Percentiles rank a stretch among this genome's conserved stretches.
phyloP scores from a whole-genome alignment of 2,797 vertebrate genomes.

The Fistularia tabacaria region DNA sequence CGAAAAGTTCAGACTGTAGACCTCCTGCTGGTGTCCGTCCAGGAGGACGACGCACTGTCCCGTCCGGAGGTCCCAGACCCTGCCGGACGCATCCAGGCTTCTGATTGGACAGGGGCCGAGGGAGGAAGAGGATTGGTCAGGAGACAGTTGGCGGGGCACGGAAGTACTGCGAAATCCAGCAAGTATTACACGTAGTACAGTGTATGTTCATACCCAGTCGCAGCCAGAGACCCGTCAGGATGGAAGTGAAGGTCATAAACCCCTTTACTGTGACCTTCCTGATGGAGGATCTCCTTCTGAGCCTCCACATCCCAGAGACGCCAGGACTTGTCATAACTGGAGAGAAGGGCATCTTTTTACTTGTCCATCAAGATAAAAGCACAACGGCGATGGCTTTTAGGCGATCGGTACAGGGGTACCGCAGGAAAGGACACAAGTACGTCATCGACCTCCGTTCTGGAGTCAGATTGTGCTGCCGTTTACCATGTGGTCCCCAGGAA shows the following conservation, averaged over 20 bases:
- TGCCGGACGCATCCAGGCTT: constrained; percentile 90
- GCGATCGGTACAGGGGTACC: no score
- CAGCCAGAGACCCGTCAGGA: constrained; percentile 86
- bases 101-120: constrained; percentile 55
- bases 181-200: background rate
- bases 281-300: constrained; percentile 95
- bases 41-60: constrained; percentile 95
- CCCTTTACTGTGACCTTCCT: constrained; percentile 97
- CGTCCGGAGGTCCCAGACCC: constrained; percentile 93
- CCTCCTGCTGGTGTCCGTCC: constrained; percentile 95
- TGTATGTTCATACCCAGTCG: constrained; percentile 77
- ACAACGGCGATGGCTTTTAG: no score
- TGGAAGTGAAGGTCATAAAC: constrained; percentile 95
- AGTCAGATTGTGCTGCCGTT: no score
- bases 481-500: constrained; percentile 96
- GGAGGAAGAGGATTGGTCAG: no score
- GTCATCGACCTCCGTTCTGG: no score
- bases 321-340: constrained; percentile 92
- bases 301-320: constrained; percentile 93
- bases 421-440: no score
- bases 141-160: background rate
- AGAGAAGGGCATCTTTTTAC: constrained; percentile 2
- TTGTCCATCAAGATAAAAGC: background rate
- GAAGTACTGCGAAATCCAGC: background rate
- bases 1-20: constrained; percentile 90